Evolutionary conservation across 2,888 invertebrate genomes (phyloP), one percentile per base, ranked within the genome.

Genomic region (Luperina testacea): DNA sequence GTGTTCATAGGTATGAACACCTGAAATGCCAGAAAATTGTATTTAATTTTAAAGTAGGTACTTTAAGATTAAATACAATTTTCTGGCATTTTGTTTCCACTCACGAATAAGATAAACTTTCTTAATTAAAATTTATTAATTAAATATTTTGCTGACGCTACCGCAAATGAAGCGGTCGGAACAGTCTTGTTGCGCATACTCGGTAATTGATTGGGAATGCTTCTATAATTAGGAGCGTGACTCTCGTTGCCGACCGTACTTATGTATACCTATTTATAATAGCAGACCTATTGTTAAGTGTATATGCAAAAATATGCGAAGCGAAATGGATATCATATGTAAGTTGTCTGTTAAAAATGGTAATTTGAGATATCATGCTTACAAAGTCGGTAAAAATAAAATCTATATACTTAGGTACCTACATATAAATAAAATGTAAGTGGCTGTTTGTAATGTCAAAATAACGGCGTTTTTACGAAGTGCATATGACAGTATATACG

Each of bases 201-300:
- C 93, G 93, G 95, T 97, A 97, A 97, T 97, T 96, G 97, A 97
- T 97, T 97, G 96, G 96, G 95, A 96, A 96, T 96, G 96, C 95
- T 96, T 96, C 97, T 97, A 97, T 97, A 97, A 96, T 97, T 97
- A 97, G 96, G 95, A 94, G 95, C 95, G 91, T 95, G 95, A 96
- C 96, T 95, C 94, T 91, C 88, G 91, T 92, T 94, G 94, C 94
- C 89, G 92, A 93, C 94, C 86, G 90, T 95, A 94, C 94, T 82
- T 79, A 85, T 67, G 68, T 77, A 77, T 84, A 82, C 38, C 68
- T 67, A 81, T 51, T n/a, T 78, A 72, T 64, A 84, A 42, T 75
- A 65, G 51, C 45, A 45, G n/a, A 72, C 63, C 48, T 48, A 48
- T 48, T 79, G 71, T 75, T 69, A 4, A 61, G 70, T 48, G 73